Conservation (phyloP, 2,113 vertebrate genomes). For the Scartelaos histophorus region DNA sequence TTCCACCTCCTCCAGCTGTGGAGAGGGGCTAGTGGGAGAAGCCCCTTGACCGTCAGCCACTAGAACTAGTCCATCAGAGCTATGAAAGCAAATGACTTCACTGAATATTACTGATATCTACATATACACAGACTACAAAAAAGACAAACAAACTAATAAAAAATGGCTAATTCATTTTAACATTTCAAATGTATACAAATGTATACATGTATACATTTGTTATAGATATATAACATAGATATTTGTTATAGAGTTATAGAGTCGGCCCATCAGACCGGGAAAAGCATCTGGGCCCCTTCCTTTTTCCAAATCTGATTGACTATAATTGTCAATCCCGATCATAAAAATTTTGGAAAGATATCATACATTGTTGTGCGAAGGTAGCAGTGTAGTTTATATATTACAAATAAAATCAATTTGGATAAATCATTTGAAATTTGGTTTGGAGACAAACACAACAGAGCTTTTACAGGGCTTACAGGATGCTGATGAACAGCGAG, state of each 20-base stretch:
- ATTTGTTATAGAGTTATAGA: background rate
- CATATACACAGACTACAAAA: background rate
- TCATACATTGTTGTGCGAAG: background rate
- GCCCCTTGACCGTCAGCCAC: conserved; percentile 49
- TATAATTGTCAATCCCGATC: background rate
- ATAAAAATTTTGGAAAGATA: background rate
- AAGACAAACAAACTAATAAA: background rate
- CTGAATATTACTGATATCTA: background rate
- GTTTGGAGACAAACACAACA: background rate
- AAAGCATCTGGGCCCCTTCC: background rate
- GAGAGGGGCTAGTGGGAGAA: conserved; percentile 64
- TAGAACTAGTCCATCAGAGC: conserved; percentile 70
- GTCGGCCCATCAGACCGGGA: background rate
- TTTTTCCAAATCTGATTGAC: background rate
- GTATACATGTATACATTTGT: background rate
- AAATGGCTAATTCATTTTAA: background rate
- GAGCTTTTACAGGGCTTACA: background rate
- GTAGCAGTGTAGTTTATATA: too few species aligned
- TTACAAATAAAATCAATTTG: too few species aligned
- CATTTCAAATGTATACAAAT: background rate
- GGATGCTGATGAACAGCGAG: conserved; percentile 11
- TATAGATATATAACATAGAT: too few species aligned
- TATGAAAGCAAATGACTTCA: conserved; percentile 39
- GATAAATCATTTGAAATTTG: background rate
- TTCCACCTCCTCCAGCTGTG: conserved; percentile 82